phyloP scores from a whole-genome alignment of 2,113 vertebrate species.

The Oplegnathus fasciatus region DNA sequence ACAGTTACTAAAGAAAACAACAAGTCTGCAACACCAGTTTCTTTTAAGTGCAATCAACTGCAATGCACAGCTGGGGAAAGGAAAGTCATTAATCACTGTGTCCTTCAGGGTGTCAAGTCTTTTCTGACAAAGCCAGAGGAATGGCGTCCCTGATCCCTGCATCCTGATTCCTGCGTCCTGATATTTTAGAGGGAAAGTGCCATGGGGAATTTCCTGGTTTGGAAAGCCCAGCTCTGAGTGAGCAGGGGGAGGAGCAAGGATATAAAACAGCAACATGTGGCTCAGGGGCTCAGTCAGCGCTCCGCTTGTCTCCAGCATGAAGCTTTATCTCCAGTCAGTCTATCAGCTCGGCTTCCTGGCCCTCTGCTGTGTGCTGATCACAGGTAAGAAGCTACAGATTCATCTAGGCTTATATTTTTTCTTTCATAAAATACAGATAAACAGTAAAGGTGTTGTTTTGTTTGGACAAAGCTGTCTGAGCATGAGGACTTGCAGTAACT shows the following conservation, averaged over 20 bases:
- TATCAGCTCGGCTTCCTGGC: conserved; percentile 58
- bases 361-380: conserved; percentile 62
- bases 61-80: neutral
- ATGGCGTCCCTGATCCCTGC: conserved; percentile 55
- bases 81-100: conserved; percentile 19
- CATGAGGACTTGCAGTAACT: neutral
- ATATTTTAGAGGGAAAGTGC: conserved; percentile 40
- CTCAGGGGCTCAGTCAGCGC: conserved; percentile 36
- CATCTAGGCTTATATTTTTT: neutral
- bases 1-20: neutral
- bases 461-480: neutral
- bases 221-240: conserved; percentile 69
- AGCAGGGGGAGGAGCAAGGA: conserved; percentile 63
- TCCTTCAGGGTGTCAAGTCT: conserved; percentile 6
- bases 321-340: conserved; percentile 38
- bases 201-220: conserved; percentile 71
- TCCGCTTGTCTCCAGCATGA: conserved; percentile 63
- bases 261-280: conserved; percentile 67
- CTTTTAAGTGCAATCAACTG: neutral
- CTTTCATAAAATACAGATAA: neutral
- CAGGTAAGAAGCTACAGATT: conserved; percentile 63
- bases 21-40: neutral
- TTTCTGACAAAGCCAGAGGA: conserved; percentile 2
- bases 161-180: conserved; percentile 26
- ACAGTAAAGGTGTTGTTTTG: neutral